phyloP scores from a whole-genome alignment of 1,140 invertebrate genomes.

The Lethrus apterus region DNA sequence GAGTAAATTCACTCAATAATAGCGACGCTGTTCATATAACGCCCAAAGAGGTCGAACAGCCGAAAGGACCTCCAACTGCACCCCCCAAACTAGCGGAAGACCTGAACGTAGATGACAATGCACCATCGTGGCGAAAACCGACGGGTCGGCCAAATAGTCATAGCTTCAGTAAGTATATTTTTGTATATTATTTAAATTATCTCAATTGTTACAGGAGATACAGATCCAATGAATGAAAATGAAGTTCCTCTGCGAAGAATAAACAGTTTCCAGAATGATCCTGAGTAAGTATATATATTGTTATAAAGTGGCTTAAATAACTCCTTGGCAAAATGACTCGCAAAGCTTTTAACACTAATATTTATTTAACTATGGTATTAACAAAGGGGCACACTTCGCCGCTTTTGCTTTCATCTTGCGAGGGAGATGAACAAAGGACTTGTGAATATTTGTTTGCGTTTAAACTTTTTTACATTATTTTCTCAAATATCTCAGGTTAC shows the following conservation, averaged over 20 bases:
- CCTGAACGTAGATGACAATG: conserved; percentile 46
- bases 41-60: conserved; percentile 19
- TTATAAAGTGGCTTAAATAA: conserved; percentile 18
- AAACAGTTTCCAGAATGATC: conserved; percentile 33
- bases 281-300: conserved; percentile 29
- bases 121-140: conserved; percentile 55
- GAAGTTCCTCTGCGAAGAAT: conserved; percentile 31
- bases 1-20: conserved; percentile 49
- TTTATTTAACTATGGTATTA: conserved; percentile 1
- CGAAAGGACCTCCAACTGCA: conserved; percentile 43
- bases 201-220: conserved; percentile 14
- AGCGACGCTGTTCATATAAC: conserved; percentile 16
- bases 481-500: conserved; percentile 14
- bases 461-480: conserved; percentile 13
- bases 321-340: conserved; percentile 35
- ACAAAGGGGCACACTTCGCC: conserved; percentile 9
- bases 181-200: conserved; percentile 1
- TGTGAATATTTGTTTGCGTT: not conserved
- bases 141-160: conserved; percentile 40
- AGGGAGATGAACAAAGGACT: too few species aligned
- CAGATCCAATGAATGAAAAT: conserved; percentile 28
- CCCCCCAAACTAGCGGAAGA: conserved; percentile 47
- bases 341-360: conserved; percentile 14
- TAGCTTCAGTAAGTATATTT: conserved; percentile 36
- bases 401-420: conserved; percentile 32